Base-by-base conservation (phyloP, 2,888 invertebrate genomes). In the Neria commutata region DNA sequence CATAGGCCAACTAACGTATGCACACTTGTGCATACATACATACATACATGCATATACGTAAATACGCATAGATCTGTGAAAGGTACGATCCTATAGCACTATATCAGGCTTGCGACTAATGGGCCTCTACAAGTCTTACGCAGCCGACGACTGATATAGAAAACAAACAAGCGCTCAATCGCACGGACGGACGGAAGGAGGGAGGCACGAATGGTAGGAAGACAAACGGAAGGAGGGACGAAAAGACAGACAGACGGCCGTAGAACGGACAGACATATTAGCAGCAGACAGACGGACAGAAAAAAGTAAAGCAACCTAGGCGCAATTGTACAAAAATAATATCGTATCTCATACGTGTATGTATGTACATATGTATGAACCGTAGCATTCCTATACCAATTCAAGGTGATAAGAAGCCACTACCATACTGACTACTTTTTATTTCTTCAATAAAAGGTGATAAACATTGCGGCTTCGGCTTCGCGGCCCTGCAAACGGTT, bases 391-490 rank as follows among this genome's bases (percentile, higher is more conserved):
- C 37, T 62, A 58, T 52, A 47, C 21, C 48, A 58, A 49, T 64
- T 58, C 60, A 61, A 64, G 64, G 64, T 66, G 67, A 67, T 67
- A 67, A 67, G 67, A 64, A 63, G 63, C 62, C 40, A 64, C 62
- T 65, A 65, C 61, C 56, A 59, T 56, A 57, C 54, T 55, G 56
- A 51, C 53, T 19, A 17, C 19, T 3, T 19, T 5, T 19, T 21
- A 42, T 8, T 21, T 42, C 42, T 42, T 42, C 54, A 55, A 55
- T 55, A 52, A 45, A 53, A 54, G 29, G 33, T 62, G 68, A 65
- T 68, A 68, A 66, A 65, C 57, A 56, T 64, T 68, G 66, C 60
- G 66, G 67, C 64, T 66, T 64, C 65, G n/a, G n/a, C n/a, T n/a
- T n/a, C n/a, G n/a, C n/a, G n/a, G n/a, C n/a, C 64, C 60, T 62